These are phyloP conservation scores for Ypsolopha sequella DNA, from an alignment of 2,888 invertebrate species.

Conservation along the genomic window DNA sequence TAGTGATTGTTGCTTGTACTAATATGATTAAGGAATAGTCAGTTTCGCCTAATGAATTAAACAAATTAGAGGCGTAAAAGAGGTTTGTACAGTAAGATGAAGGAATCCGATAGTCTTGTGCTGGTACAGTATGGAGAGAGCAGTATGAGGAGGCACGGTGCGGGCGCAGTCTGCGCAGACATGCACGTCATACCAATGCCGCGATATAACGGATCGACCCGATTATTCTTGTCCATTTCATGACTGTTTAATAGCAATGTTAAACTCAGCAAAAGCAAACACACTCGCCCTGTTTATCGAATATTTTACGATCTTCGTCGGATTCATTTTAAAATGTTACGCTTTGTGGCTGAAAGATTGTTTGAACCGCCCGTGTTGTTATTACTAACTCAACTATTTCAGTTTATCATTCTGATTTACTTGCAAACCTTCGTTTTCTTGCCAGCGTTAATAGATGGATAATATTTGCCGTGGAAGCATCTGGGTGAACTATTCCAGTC, in stretches of 20 bases:
- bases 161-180: constrained; percentile 26
- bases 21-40: not conserved
- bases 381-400: constrained; percentile 54
- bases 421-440: constrained; percentile 20
- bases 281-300: constrained; percentile 65
- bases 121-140: not conserved
- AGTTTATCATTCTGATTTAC: constrained; percentile 68
- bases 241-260: constrained; percentile 70
- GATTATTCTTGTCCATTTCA: constrained; percentile 70
- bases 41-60: not conserved
- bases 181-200: constrained; percentile 62
- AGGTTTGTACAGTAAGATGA: not conserved
- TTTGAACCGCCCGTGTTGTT: constrained; percentile 40
- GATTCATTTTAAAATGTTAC: constrained; percentile 65
- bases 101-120: not conserved
- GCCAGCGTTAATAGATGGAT: constrained; percentile 18
- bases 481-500: not conserved
- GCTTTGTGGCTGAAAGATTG: constrained; percentile 62
- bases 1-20: not conserved
- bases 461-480: constrained; percentile 52
- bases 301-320: constrained; percentile 65
- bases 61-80: not conserved
- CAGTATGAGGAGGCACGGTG: not conserved
- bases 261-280: constrained; percentile 67
- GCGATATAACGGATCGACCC: constrained; percentile 62